Evolutionary conservation across 1,140 invertebrate genomes (phyloP), one percentile per base, ranked within the genome.

Genomic region (Hypothenemus hampei): DNA sequence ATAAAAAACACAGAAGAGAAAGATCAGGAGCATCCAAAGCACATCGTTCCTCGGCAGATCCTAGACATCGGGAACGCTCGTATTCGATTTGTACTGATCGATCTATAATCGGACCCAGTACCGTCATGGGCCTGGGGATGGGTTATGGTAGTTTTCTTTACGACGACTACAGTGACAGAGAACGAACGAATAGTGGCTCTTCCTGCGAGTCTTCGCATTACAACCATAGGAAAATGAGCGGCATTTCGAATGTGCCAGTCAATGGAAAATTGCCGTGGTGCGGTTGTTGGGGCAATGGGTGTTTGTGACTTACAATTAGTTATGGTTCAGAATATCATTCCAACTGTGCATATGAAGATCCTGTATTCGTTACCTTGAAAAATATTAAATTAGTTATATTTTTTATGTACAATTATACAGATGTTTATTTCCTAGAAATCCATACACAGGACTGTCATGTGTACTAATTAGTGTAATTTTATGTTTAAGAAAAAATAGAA

Each of bases 201-300:
- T 84, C 80, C 50, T 80, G 82, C 51, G 65, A 78, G 61, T n/a
- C n/a, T n/a, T 66, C 69, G 47, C 71, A 71, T 61, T 72, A 59
- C 10, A 52, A 76, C 55, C 75, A 70, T 1, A 72, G 75, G 62
- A 83, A 81, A 62, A 72, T 79, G 31, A 81, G 81, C 1, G 74
- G 70, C 0, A 80, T 80, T 33, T 77, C 78, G 18, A 73, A 77
- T 45, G 62, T 67, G 36, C 63, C 58, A 6, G 41, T 61, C 21
- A 81, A 79, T 53, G 83, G 80, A 23, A 88, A 82, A 66, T 84
- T 89, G 59, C 89, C 88, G 0, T 91, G 89, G 88, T 91, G 87
- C 64, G 88, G 85, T 0, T 91, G 89, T 63, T 91, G 88, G 87
- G 89, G 89, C 8, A 90, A 90, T 57, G 87, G 87, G 3, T 91